phyloP scores from a whole-genome alignment of 2,113 vertebrate species.

The Vidua chalybeata region DNA sequence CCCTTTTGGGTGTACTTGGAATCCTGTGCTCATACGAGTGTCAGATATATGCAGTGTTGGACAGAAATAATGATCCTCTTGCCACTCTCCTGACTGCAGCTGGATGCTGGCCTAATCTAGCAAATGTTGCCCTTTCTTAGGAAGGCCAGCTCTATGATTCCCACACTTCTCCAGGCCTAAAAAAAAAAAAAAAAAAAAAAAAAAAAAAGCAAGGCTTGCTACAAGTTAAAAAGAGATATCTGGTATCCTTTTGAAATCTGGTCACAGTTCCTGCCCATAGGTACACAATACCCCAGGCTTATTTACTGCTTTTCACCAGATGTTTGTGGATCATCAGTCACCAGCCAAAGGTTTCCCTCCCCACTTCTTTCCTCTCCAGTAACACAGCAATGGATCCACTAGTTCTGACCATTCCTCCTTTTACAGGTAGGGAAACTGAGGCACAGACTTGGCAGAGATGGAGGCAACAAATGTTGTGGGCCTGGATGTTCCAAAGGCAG shows the following conservation, averaged over 20 bases:
- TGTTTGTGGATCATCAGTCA: not conserved
- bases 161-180: not conserved
- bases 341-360: not conserved
- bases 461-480: not conserved
- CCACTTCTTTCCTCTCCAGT: not conserved
- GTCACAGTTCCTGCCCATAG: not conserved
- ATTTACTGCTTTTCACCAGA: not conserved
- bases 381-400: not conserved
- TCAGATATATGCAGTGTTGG: not conserved
- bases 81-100: not conserved
- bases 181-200: not conserved
- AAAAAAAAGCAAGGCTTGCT: not conserved
- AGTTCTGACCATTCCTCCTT: not conserved
- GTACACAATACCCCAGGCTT: not conserved
- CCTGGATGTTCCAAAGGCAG: not conserved
- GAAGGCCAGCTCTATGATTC: not conserved
- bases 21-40: rapidly evolving
- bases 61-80: not conserved
- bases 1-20: not conserved
- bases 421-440: not conserved
- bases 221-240: not conserved
- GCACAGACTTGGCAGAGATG: not conserved
- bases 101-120: not conserved
- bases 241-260: not conserved
- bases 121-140: not conserved